Evolutionary conservation across 2,888 invertebrate species (phyloP).

Genomic region (Lordiphosa fenestrarum): DNA sequence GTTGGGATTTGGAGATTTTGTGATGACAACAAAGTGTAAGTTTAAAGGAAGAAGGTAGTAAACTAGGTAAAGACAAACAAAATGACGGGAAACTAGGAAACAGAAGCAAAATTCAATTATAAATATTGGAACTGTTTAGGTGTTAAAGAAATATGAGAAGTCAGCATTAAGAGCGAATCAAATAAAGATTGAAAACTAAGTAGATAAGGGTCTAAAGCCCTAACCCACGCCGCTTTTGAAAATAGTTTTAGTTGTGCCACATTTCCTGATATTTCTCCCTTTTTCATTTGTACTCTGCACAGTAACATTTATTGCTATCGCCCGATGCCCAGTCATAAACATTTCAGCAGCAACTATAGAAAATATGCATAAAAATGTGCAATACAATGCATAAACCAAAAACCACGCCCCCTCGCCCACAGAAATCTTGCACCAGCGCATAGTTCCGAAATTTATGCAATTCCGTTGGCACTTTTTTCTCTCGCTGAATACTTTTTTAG

Average conservation of each 20-base stretch:
- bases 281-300: constrained; percentile 13
- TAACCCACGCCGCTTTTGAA: too few species aligned
- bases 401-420: constrained; percentile 3
- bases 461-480: constrained; percentile 40
- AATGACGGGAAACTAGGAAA: neutral
- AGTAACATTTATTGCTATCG: constrained; percentile 40
- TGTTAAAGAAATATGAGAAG: too few species aligned
- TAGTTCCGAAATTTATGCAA: constrained; percentile 58
- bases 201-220: too few species aligned
- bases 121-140: too few species aligned
- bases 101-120: too few species aligned
- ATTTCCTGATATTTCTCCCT: constrained; percentile 2
- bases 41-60: constrained; percentile 22
- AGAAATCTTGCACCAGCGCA: constrained; percentile 16
- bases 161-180: too few species aligned
- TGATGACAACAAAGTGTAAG: constrained; percentile 10
- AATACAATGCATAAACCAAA: constrained; percentile 42
- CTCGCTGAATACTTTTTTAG: constrained; percentile 28
- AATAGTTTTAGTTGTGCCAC: constrained; percentile 4
- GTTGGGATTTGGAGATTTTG: constrained; percentile 39
- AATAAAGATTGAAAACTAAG: too few species aligned
- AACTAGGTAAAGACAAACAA: constrained; percentile 8
- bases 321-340: constrained; percentile 34
- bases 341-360: constrained; percentile 43
- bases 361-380: constrained; percentile 29